Base-by-base conservation (phyloP, 2,113 vertebrate species). In the Malurus cyaneus region DNA sequence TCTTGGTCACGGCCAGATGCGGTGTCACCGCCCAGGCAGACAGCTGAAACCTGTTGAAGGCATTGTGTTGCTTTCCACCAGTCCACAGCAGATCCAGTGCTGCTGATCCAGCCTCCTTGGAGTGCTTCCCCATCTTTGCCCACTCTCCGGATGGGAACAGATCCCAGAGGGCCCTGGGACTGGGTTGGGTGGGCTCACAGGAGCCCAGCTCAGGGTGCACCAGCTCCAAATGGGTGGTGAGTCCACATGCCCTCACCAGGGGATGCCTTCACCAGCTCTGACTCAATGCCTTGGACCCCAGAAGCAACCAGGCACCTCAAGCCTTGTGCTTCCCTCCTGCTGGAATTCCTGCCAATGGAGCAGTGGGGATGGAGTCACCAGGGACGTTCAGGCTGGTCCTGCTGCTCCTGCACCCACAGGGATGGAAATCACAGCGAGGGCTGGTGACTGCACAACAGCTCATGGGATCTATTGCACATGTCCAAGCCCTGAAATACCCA, bases 121-220 rank as follows among this genome's bases (percentile, higher is more conserved):
- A n/a, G 32, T 1, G 3, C 25, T 52, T 12, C 29, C 34, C 9
- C 14, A 10, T 6, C 28, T 60, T 36, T 2, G 2, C 11, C 26
- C 12, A 8, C 1, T 0, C 11, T 42, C 46, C 26, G 36, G 17
- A 17, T 0, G 0, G 64, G 7, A 72, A 8, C 0, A 1, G 28
- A n/a, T 69, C 80, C 77, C 44, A 71, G 24, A 66, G 12, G n/a
- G 31, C 56, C 16, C 34, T 28, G 25, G n/a, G 19, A 23, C 7
- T 31, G 85, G 47, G 3, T 34, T 44, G 39, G 26, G 29, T n/a
- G 47, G 57, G 65, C 65, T 47, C 5, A 0, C 42, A 52, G 39
- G 29, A 92, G 36, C 14, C 44, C 59, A 69, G 53, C 25, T 50
- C 32, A 19, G 21, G 5, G 4, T 31, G 47, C 28, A 19, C 6